Base-by-base conservation (phyloP, 2,113 vertebrate species). In the Oplegnathus fasciatus region DNA sequence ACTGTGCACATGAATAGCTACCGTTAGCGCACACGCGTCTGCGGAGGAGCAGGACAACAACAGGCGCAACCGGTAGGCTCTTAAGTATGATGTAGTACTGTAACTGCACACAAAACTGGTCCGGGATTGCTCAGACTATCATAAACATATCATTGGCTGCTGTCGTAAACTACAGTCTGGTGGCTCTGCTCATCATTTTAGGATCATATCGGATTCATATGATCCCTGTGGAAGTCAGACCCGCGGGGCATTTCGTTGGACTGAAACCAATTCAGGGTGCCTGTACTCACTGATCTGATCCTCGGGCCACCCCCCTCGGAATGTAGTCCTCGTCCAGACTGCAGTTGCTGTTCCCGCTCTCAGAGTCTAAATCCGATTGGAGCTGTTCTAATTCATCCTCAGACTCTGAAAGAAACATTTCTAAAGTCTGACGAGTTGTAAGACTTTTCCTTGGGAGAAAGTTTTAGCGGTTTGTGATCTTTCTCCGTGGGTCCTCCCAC, bases 211-310 rank as follows among this genome's bases (percentile, higher is more conserved):
- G n/a, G n/a, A n/a, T n/a, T n/a, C n/a, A 15, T 28, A 4, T 62
- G 18, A 32, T 18, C 58, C 17, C 15, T 18, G 28, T 62, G 2
- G 6, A 6, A 11, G 6, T 32, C 8, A n/a, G 13, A n/a, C 11
- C 11, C 13, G 17, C 40, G 50, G 9, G 11, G 5, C 17, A 7
- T 65, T 22, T 5, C 0, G 0, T 20, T 72, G 40, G 44, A 20
- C 24, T 8, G 48, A 42, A 15, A 22, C 55, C 34, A 73, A 1
- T 13, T 28, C 18, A 0, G 26, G 1, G 40, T 26, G 6, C 40
- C n/a, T 64, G 32, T 58, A 90, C 91, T 92, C 82, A 92, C 88
- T 54, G 64, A 3, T 81, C 77, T 14, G 90, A 44, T 75, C 67
- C 86, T 0, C 54, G 65, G 68, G n/a, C 3, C 28, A 13, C 14